phyloP scores from a whole-genome alignment of 2,888 invertebrate species.

The Drosophila diplacantha region DNA sequence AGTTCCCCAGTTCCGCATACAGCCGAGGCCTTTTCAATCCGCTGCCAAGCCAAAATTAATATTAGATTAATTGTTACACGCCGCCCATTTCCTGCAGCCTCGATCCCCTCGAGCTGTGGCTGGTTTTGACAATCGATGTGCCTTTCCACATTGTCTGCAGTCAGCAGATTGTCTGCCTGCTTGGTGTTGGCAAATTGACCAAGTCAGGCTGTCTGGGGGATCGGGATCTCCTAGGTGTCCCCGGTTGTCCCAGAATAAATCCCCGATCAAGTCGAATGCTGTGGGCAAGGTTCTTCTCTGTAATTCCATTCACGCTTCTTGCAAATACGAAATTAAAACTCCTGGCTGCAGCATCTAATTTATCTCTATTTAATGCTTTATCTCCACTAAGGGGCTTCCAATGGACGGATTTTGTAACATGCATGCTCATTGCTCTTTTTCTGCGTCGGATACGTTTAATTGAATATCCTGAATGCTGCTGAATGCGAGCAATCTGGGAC shows the following conservation, averaged over 20 bases:
- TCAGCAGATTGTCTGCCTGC: background rate
- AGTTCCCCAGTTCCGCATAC: background rate
- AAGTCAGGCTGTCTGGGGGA: background rate
- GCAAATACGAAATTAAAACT: background rate
- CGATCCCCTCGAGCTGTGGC: background rate
- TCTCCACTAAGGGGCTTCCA: no score
- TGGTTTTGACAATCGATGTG: background rate
- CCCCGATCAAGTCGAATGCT: background rate
- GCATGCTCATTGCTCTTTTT: background rate
- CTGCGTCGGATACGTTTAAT: background rate
- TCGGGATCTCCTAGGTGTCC: background rate
- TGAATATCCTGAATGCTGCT: slow-evolving; percentile 20
- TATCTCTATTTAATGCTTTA: no score
- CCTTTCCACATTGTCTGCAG: slow-evolving; percentile 10
- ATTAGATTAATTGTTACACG: background rate
- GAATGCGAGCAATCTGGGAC: slow-evolving; percentile 7
- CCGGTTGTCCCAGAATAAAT: background rate
- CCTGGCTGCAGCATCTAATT: background rate
- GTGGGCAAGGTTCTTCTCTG: background rate
- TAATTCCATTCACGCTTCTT: background rate
- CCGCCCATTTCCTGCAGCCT: slow-evolving; percentile 7
- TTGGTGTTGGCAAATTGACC: background rate
- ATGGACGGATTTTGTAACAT: background rate
- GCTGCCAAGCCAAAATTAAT: background rate
- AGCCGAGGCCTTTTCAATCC: background rate